phyloP scores from a whole-genome alignment of 37 sponge, comb jelly and placozoan genomes.

The Beroe ovata region DNA sequence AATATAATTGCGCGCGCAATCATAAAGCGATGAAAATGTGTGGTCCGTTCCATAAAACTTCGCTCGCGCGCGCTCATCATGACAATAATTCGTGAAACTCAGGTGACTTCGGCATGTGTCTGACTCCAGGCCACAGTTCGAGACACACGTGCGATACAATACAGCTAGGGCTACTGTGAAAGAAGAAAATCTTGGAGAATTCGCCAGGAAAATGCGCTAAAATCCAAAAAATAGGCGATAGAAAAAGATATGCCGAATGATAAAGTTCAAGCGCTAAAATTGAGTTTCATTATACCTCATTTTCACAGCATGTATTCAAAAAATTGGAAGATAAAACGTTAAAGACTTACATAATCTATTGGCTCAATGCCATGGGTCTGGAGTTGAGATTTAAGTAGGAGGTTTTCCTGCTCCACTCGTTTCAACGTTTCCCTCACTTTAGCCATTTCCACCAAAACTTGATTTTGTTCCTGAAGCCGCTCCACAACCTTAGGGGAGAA shows the following conservation, averaged over 20 bases:
- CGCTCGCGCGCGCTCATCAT: neutral
- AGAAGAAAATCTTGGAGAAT: too few relatives aligned
- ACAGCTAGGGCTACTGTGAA: too few relatives aligned
- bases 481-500: too few relatives aligned
- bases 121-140: neutral
- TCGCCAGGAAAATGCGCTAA: too few relatives aligned
- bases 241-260: too few relatives aligned
- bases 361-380: slow-evolving; percentile 54
- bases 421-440: slow-evolving; percentile 46
- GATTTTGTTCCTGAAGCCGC: slow-evolving; percentile 56
- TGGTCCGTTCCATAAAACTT: neutral
- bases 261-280: too few relatives aligned
- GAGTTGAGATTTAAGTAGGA: slow-evolving; percentile 18
- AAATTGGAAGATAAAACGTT: neutral
- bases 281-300: too few relatives aligned
- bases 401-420: slow-evolving; percentile 62
- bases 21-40: neutral
- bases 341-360: slow-evolving; percentile 51
- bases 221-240: too few relatives aligned
- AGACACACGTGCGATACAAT: neutral
- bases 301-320: too few relatives aligned
- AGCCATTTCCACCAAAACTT: slow-evolving; percentile 44
- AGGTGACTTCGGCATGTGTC: neutral
- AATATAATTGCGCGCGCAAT: neutral
- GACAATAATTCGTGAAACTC: neutral